Base-by-base conservation (phyloP, 2,797 vertebrate genomes). In the Diplodus sargus region DNA sequence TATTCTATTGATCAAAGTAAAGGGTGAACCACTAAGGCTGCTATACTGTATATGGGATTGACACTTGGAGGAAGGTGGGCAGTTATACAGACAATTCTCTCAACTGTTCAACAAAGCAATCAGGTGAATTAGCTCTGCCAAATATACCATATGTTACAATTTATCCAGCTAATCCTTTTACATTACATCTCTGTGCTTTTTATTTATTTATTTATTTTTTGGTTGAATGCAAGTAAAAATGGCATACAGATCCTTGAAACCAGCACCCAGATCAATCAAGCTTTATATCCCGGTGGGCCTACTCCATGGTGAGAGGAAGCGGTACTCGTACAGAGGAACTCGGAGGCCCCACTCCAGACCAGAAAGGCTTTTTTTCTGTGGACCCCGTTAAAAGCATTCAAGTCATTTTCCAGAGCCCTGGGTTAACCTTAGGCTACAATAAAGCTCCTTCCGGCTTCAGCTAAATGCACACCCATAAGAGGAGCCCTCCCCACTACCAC, bases 391-490 rank as follows among this genome's bases (percentile, higher is more conserved):
- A 88, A 80, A 83, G 79, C 70, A 87, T 39, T 39, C 39, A 39
- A 39, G 56, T 66, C 62, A 74, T 74, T 74, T 86, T 77, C 54
- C 65, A 47, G 79, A 76, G 2, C 47, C 57, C 66, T 79, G 66
- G 61, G 23, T 84, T 74, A 86, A 77, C 73, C 58, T 23, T 45
- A 12, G 25, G 23, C 18, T 67, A 90, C 82, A 92, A 92, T 79
- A 78, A 81, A 86, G 80, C 74, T 83, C 81, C 78, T 91, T 86
- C 90, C 52, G 77, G 83, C 85, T 86, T 62, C 78, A 82, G 83
- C 86, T 88, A 89, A 89, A 90, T 87, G 78, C 68, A 72, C 51
- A 54, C 61, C 70, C 65, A 81, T 73, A 81, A 83, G 85, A 88
- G 84, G 74, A 80, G 68, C 83, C 70, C 86, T 62, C 79, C 73